A percentile compares a stretch with the other conserved stretches of the same genome.
These are phyloP conservation scores for Lophura nycthemera DNA, from an alignment of 2,113 vertebrate genomes.

Conservation along the genomic window DNA sequence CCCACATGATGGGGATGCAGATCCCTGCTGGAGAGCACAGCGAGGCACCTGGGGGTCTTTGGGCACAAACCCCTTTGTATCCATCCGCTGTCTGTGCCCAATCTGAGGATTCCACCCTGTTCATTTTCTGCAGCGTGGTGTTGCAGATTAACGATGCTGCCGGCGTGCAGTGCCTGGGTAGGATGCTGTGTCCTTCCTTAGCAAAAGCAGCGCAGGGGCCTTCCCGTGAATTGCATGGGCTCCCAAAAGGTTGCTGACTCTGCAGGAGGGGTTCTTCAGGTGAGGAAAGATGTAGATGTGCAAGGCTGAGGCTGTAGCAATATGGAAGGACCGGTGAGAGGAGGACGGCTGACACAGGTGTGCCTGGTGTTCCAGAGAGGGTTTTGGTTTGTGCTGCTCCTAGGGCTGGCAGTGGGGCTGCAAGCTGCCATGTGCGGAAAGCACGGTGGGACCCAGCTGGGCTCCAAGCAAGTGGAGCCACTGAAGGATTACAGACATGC, in stretches of 20 bases:
- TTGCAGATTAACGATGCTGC: background rate
- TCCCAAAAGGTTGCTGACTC: background rate
- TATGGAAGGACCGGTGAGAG: background rate
- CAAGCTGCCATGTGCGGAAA: background rate
- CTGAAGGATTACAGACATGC: background rate
- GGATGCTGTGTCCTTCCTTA: background rate
- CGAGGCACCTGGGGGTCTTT: background rate
- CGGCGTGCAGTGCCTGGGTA: background rate
- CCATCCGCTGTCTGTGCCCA: background rate
- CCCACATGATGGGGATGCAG: background rate
- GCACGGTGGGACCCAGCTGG: background rate
- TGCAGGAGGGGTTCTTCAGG: accelerated
- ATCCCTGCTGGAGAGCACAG: background rate
- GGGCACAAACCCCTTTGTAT: background rate
- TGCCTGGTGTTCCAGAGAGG: accelerated
- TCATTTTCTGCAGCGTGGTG: accelerated
- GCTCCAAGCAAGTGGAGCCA: background rate
- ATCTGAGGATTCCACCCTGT: background rate
- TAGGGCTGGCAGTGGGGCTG: background rate
- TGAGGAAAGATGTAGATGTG: background rate
- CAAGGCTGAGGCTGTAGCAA: background rate
- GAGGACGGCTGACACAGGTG: background rate
- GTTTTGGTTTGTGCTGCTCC: background rate
- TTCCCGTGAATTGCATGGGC: background rate
- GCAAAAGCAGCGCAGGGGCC: background rate